Conservation (phyloP, 2,888 invertebrate species). For the Nesidiocoris tenuis region DNA sequence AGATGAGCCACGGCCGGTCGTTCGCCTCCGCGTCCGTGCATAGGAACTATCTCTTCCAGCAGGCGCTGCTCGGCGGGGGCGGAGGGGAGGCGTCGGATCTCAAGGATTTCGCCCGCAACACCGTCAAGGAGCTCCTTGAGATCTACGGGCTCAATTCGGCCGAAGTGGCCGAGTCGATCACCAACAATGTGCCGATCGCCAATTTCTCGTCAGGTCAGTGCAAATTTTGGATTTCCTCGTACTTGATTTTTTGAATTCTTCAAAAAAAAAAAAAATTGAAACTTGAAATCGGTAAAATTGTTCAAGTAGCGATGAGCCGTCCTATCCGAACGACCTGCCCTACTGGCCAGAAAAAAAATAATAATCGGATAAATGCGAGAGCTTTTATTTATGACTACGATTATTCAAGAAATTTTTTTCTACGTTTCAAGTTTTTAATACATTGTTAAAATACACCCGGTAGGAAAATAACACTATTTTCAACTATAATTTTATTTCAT, state of each 20-base stretch:
- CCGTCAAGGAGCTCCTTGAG: conserved; percentile 74
- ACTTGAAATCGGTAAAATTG: not conserved
- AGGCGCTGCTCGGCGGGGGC: conserved; percentile 48
- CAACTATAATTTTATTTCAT: no score
- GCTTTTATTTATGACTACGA: no score
- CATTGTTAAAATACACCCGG: no score
- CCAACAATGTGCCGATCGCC: conserved; percentile 68
- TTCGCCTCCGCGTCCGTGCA: conserved; percentile 30
- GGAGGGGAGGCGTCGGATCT: conserved; percentile 62
- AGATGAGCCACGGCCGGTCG: conserved; percentile 27
- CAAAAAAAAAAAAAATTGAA: no score
- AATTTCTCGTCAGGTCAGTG: conserved; percentile 67
- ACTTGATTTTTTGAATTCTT: no score
- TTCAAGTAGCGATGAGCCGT: no score
- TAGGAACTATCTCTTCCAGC: conserved; percentile 48
- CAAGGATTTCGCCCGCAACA: conserved; percentile 75
- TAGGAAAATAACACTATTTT: no score
- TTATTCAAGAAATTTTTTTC: no score
- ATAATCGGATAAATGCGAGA: no score
- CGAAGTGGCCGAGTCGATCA: conserved; percentile 69
- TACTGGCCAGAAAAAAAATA: no score
- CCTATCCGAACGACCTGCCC: no score
- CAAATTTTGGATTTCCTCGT: not conserved
- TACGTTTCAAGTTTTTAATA: no score
- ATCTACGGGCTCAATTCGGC: conserved; percentile 71